Base-by-base conservation (phyloP, 2,797 vertebrate genomes). In the Heliangelus exortis region DNA sequence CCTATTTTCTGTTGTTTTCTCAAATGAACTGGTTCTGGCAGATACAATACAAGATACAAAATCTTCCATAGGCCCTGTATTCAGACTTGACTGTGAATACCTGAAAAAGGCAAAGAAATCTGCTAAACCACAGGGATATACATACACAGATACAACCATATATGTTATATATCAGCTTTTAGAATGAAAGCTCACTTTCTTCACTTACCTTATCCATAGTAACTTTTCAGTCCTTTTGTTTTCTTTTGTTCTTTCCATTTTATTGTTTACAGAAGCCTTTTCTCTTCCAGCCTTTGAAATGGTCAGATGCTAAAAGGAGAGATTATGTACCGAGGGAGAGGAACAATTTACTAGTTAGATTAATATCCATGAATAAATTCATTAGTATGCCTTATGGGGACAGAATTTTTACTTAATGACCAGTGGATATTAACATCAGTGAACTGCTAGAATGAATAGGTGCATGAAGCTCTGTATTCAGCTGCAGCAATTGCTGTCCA, bases 321-420 rank as follows among this genome's bases (percentile, higher is more conserved):
- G 53, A 94, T 90, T 39, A 65, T 14, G 19, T 29, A 10, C 34
- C 77, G 48, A 51, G 34, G 15, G 45, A 91, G 62, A 76, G 41
- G 36, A 89, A 71, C 29, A 78, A 87, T 90, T 92, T 85, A 18
- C 34, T 74, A 36, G 43, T 25, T 84, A 73, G 73, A 75, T 86
- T 87, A 95, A 65, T 10, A 57, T 6, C 79, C 43, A 78, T 51
- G 15, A 89, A 66, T 90, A 76, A 67, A 87, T 89, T 78, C n/a
- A 73, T 61, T 75, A 85, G 34, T 0, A 1, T 69, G 84, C 39
- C 31, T 58, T 53, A 4, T 25, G 65, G 7, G 57, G 57, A 47
- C 43, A 57, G 65, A 84, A 31, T 43, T 75, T 79, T 80, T 72
- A 18, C 79, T 95, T 89, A 80, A 73, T 87, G 58, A 91, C 39